Percentiles rank a stretch among this genome's conserved stretches.
Conservation (phyloP, 2,888 invertebrate genomes). For the Tetanocera ferruginea region DNA sequence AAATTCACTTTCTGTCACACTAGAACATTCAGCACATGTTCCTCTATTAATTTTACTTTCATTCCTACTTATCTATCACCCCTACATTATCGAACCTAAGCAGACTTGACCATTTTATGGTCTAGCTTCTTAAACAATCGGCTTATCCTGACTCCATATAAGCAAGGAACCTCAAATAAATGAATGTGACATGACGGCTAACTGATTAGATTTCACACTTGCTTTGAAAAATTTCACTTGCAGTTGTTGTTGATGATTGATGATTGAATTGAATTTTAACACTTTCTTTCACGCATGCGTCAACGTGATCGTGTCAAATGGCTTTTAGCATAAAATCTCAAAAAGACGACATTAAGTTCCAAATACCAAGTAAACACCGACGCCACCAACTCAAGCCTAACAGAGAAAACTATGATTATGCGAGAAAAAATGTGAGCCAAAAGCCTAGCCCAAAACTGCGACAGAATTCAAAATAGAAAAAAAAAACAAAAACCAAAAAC, state of each 20-base stretch:
- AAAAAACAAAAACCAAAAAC: neutral
- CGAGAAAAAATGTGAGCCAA: neutral
- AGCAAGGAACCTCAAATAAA: too few relatives aligned
- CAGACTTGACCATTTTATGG: too few relatives aligned
- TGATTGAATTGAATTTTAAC: constrained; percentile 21
- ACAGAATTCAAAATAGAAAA: neutral
- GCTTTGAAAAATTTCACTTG: constrained; percentile 24
- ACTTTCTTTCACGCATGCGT: constrained; percentile 34
- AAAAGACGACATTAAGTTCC: constrained; percentile 22
- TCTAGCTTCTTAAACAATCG: too few relatives aligned
- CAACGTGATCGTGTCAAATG: constrained; percentile 24
- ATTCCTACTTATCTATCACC: too few relatives aligned
- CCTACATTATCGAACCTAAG: too few relatives aligned
- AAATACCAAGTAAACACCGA: constrained; percentile 8
- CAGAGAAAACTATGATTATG: neutral
- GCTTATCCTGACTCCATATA: too few relatives aligned
- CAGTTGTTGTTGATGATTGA: neutral
- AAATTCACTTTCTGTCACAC: too few relatives aligned
- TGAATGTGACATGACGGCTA: too few relatives aligned
- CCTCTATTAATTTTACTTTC: too few relatives aligned
- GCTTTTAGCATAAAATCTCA: constrained; percentile 32
- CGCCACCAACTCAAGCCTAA: neutral
- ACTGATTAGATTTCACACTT: neutral
- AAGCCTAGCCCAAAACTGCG: neutral
- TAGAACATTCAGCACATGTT: too few relatives aligned